Base-by-base conservation (phyloP, 1,140 invertebrate genomes). In the Lepidostoma basale region DNA sequence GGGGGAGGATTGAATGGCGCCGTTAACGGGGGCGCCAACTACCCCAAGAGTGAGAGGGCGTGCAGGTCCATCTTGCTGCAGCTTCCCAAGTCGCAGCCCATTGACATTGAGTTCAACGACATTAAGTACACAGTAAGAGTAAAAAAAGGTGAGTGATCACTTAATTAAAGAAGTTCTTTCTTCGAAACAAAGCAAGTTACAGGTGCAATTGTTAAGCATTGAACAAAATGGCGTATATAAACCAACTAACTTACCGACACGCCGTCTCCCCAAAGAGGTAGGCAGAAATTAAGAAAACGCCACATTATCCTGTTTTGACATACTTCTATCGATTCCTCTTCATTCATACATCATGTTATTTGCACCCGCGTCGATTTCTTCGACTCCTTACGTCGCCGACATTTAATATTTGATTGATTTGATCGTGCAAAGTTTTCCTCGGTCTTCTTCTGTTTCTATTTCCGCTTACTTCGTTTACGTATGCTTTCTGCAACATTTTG, bases 101-200 rank as follows among this genome's bases (percentile, higher is more conserved):
- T 89, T 20, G 86, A 89, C 70, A 84, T 90, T 47, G 80, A 83
- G 39, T 89, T 90, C 71, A 84, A 86, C 36, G 80, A 89, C 60
- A 80, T 90, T 56, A 82, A 77, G 2, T 87, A 85, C 60, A 86
- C 80, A 0, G 88, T 88, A 1, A 83, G 81, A 1, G 77, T 87
- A 22, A 79, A 82, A 70, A 87, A 84, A 84, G 86, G 88, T 88
- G 68, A 75, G 70, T 70, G 6, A 39, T 20, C 23, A 23, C 3
- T 42, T 42, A 42, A 42, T 42, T 18, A 40, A 42, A 58, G 16
- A 33, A 14, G 22, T 36, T 36, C 23, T 18, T 40, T 40, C 18
- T 40, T 16, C 8, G 14, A 16, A 6, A 40, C 39, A 18, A 14
- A 40, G n/a, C 14, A 40, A 40, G 14, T 40, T n/a, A 40, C 39